Base-by-base conservation (phyloP, 2,797 vertebrate genomes). In the Alauda arvensis region DNA sequence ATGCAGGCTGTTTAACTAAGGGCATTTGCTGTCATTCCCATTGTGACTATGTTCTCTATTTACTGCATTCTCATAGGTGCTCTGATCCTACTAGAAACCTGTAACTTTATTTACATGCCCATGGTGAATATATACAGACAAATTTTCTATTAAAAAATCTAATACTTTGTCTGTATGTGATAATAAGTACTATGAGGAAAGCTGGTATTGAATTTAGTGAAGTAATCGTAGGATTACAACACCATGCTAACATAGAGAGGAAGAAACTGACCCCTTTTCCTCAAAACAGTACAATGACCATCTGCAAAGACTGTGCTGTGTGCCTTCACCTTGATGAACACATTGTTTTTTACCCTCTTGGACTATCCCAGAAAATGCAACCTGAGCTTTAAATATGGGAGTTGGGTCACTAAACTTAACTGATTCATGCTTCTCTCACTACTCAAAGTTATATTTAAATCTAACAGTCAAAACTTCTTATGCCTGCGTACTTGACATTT, bases 311-410 rank as follows among this genome's bases (percentile, higher is more conserved):
- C 8, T 25, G 8, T 33, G 14, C 19, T 80, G 5, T 48, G 15
- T 56, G 28, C 31, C 8, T 45, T 75, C 29, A 8, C 14, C 20
- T 43, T 51, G 51, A 60, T 42, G 10, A n/a, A 2, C 12, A 17
- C 0, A 0, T 8, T 51, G 10, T 46, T 71, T 72, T 57, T 1
- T 25, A 43, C 7, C 1, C 4, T 65, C 31, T 57, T 83, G 43
- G 28, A 25, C 12, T 78, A 51, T 5, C 2, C 5, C 18, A 3
- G 20, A 14, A 78, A 59, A 37, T 2, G 0, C 6, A 77, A 82
- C n/a, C 7, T 0, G 4, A 68, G 3, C 24, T 77, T 81, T 59
- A 62, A 76, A 45, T 51, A 59, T 14, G 8, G 67, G 28, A 66
- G 4, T 8, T 31, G 9, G 3, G 14, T 85, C 31, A 55, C 40